Evolutionary conservation across 2,888 invertebrate genomes (phyloP), one percentile per base, ranked within the genome.

Genomic region (Muschampia plurimacula): DNA sequence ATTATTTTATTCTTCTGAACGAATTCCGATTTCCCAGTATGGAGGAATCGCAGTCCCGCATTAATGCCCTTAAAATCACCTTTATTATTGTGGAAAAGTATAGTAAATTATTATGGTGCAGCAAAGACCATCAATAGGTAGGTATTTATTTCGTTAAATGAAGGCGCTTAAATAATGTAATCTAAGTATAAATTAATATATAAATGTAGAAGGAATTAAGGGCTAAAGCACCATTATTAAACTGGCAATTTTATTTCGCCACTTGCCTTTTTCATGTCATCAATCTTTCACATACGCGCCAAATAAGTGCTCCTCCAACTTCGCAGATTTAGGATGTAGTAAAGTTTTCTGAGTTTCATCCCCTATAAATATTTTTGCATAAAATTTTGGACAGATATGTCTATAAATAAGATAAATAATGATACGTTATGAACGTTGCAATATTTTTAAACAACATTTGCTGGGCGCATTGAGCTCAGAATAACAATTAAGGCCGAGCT

Each of bases 241-340:
- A 62, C 22, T 55, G 55, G 55, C 55, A 55, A 55, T 55, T 55
- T 55, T 22, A 55, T 72, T 55, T 67, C 67, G 22, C 72, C 60
- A 67, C 67, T 62, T 67, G 72, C 62, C 72, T 67, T 62, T 67
- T 55, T 39, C 67, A 62, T 62, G 41, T 62, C 67, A 72, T 72
- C 72, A 72, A 72, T 72, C 72, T 72, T 67, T 72, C 44, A 72
- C 67, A 72, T 67, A 72, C 72, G 72, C 67, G 59, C 28, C 71
- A 62, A 55, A 62, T 72, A 72, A 72, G 72, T 72, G 72, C 72
- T 62, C 52, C 62, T 36, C 32, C 62, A 72, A 72, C 41, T 72
- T 72, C 28, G 49, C 71, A 66, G 64, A 70, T 70, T 70, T 65
- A 65, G 70, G 70, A 70, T 70, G 68, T 49, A 60, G 62, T 62